Base-by-base conservation (phyloP, 1,140 invertebrate species). In the Araneus ventricosus region DNA sequence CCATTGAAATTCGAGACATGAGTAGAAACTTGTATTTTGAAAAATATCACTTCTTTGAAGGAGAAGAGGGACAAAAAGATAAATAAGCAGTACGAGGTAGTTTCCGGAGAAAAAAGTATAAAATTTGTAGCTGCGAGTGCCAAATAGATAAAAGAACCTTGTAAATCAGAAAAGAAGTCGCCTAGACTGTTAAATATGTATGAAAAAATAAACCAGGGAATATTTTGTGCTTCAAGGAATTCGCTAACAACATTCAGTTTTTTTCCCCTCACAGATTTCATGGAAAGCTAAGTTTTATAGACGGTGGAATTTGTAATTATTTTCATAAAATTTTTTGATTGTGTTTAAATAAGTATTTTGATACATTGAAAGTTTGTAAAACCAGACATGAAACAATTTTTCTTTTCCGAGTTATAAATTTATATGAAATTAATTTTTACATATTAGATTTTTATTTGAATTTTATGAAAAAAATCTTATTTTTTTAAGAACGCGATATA, bases 41-140 rank as follows among this genome's bases (percentile, higher is more conserved):
- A 75, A 75, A 75, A 75, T 75, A 75, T 75, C 27, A 75, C 70
- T 75, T 75, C 34, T 75, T 75, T 75, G 27, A 34, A 37, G 34
- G 8, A 34, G 70, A 75, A 75, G 30, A 17, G 4, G 6, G 30
- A 75, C 70, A 22, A 37, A 20, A 75, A 75, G 30, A 75, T 75
- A 75, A 34, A 75, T 75, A 75, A 34, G 70, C 4, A 34, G 20
- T 20, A 22, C 70, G 30, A 37, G 30, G 30, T 20, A 34, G 70
- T 75, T 75, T 75, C 70, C 6, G 5, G 59, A 7, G 8, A 63
- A 63, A 75, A 75, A 75, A 34, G 20, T 22, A 75, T 75, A 20
- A 37, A 34, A 75, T 75, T 75, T 75, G 30, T 22, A 34, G 70
- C 5, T 22, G 70, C 5, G 22, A 37, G 30, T 75, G 34, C 70